Percentiles rank a stretch among this genome's conserved stretches.
phyloP scores from a whole-genome alignment of 2,113 vertebrate species.

The Cettia cetti region DNA sequence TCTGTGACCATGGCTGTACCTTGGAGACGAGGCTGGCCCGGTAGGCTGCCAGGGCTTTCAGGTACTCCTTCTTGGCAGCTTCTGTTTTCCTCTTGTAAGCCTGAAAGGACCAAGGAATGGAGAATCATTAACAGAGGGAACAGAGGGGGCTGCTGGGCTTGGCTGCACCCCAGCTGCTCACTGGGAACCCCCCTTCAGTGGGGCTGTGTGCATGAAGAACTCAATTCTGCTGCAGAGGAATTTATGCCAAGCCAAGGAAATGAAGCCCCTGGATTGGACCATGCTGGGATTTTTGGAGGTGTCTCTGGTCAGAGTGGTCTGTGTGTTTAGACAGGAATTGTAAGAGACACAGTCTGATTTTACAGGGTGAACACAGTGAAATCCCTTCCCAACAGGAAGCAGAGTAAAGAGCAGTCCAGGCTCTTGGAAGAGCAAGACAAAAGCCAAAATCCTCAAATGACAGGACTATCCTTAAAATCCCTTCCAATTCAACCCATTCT shows the following conservation, averaged over 20 bases:
- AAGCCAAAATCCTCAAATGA: not conserved
- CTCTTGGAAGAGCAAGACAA: not conserved
- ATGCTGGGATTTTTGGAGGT: not conserved
- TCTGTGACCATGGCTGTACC: constrained; percentile 65
- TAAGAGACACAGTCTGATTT: not conserved
- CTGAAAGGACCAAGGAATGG: constrained; percentile 74
- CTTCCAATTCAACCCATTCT: not conserved
- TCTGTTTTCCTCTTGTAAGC: constrained; percentile 99
- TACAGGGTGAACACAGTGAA: not conserved
- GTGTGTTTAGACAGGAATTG: not conserved
- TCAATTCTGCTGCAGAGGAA: not conserved
- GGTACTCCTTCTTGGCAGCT: constrained; percentile 98
- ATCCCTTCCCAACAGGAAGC: not conserved
- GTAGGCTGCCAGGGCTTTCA: constrained; percentile 98
- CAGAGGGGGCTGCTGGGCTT: not conserved
- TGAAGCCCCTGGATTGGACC: not conserved
- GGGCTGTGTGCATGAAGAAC: not conserved
- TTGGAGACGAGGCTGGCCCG: constrained; percentile 98
- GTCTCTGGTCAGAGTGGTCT: not conserved
- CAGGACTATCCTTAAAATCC: not conserved
- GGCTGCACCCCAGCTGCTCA: not conserved
- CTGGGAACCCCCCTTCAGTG: not conserved
- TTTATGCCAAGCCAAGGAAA: not conserved
- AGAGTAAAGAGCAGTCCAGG: not conserved
- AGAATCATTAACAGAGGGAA: not conserved